These are phyloP conservation scores for Hyles euphorbiae DNA, from an alignment of 1,140 invertebrate species.

Conservation along the genomic window DNA sequence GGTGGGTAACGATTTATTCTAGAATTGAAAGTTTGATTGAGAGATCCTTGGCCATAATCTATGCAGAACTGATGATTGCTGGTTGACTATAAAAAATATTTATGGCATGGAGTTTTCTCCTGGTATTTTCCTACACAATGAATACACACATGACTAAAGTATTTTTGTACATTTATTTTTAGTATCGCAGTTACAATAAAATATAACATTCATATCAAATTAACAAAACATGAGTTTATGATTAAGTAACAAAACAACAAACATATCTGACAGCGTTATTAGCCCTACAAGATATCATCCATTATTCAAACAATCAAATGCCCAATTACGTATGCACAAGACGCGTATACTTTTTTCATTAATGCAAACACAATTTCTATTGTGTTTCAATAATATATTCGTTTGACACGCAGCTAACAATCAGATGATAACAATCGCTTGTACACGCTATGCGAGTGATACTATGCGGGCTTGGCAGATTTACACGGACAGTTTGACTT, in stretches of 20 bases:
- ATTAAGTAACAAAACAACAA: background rate
- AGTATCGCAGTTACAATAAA: too few relatives aligned
- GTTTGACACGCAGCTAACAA: conserved; percentile 13
- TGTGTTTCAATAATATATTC: conserved; percentile 21
- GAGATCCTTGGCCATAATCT: too few relatives aligned
- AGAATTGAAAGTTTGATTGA: too few relatives aligned
- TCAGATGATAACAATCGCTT: conserved; percentile 19
- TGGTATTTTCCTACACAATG: too few relatives aligned
- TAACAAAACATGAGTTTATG: too few relatives aligned
- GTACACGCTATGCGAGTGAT: conserved; percentile 8
- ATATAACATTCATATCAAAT: too few relatives aligned
- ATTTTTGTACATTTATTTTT: too few relatives aligned
- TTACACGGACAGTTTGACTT: conserved; percentile 2
- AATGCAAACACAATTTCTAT: conserved; percentile 16
- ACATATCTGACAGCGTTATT: background rate
- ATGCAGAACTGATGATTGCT: too few relatives aligned
- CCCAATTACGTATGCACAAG: conserved; percentile 17
- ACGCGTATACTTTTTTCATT: conserved; percentile 7
- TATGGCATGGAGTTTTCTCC: too few relatives aligned
- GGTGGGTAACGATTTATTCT: too few relatives aligned
- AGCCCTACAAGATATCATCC: conserved; percentile 1
- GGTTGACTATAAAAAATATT: too few relatives aligned
- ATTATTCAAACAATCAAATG: conserved; percentile 13
- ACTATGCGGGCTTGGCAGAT: conserved; percentile 1
- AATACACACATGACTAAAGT: too few relatives aligned